These are phyloP conservation scores for Patella vulgata DNA, from an alignment of 1,140 invertebrate species.

Conservation along the genomic window DNA sequence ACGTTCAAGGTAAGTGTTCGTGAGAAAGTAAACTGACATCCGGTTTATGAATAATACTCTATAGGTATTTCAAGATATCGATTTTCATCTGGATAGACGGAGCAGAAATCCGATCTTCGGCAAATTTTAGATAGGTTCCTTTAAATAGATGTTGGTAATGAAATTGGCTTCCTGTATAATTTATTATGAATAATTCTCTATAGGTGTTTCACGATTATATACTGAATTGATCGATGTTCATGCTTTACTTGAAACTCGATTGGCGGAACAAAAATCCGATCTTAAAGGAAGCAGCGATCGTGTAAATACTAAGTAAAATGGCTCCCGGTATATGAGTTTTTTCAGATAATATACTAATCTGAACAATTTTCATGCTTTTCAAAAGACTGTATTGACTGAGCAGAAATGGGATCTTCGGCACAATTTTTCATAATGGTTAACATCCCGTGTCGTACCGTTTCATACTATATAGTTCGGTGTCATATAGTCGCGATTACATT, in stretches of 20 bases:
- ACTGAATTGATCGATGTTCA: no score
- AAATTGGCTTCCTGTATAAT: neutral
- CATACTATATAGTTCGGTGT: no score
- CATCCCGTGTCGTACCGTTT: neutral
- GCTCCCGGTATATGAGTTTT: no score
- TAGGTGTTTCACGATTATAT: no score
- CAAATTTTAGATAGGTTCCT: neutral
- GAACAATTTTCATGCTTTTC: neutral
- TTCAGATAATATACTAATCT: no score
- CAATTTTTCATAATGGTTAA: neutral
- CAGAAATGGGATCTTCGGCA: neutral
- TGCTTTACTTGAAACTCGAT: no score
- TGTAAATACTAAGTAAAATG: no score
- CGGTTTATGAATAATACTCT: neutral
- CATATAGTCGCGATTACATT: neutral
- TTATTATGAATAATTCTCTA: neutral
- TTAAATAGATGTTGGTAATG: neutral
- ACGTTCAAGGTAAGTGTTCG: conserved; percentile 13
- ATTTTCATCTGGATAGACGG: no score
- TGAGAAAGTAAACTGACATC: neutral
- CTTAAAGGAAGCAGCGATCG: no score
- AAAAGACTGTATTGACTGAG: neutral
- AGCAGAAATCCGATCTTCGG: no score
- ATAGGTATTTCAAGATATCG: neutral
- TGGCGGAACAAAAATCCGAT: no score